Conservation (phyloP, 2,113 vertebrate species). For the Clinocottus analis region DNA sequence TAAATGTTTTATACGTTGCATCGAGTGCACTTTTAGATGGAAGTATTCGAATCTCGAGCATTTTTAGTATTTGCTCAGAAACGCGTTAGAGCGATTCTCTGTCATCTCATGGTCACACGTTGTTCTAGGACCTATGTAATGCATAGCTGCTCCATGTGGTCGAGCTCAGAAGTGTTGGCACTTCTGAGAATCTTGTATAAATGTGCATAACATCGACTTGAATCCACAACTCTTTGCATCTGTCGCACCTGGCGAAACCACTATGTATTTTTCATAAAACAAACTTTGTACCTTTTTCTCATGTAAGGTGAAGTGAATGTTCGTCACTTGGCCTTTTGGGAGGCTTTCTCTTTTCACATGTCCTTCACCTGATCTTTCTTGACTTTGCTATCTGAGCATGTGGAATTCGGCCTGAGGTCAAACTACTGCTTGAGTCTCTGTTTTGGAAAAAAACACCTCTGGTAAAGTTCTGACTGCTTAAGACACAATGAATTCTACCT, state of each 20-base stretch:
- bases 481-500: neutral
- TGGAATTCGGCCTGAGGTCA: slow-evolving; percentile 59
- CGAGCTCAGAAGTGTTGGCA: neutral
- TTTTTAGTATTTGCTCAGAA: neutral
- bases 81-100: neutral
- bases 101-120: neutral
- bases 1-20: neutral
- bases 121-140: slow-evolving; percentile 1
- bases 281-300: neutral
- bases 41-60: fast-evolving
- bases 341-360: slow-evolving; percentile 19
- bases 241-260: neutral
- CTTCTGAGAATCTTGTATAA: neutral
- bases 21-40: too few species aligned
- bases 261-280: neutral
- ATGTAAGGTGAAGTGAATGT: neutral
- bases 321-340: neutral
- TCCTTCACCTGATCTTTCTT: slow-evolving; percentile 23
- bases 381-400: slow-evolving; percentile 31
- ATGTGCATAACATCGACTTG: neutral
- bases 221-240: neutral
- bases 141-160: neutral
- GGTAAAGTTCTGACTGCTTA: neutral
- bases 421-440: slow-evolving; percentile 55
- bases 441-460: neutral